phyloP scores from a whole-genome alignment of 2,888 invertebrate genomes.

The Toxonevra muliebris region DNA sequence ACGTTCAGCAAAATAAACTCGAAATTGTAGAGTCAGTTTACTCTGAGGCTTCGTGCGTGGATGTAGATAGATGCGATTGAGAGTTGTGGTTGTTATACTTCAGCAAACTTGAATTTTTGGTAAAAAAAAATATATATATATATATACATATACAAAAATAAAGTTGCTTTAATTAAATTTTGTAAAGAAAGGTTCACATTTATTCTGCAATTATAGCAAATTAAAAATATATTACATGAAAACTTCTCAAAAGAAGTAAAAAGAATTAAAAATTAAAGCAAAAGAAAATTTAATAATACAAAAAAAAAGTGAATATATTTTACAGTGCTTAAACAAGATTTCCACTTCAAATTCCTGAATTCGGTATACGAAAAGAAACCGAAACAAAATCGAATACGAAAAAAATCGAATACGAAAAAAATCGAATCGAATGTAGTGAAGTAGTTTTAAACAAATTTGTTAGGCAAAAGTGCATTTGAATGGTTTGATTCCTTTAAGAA shows the following conservation, averaged over 20 bases:
- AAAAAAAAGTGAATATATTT: not conserved
- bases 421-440: too few relatives aligned
- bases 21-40: constrained; percentile 24
- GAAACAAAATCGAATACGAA: constrained; percentile 1
- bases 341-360: not conserved
- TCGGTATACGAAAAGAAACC: not conserved
- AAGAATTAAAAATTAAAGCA: not conserved
- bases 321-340: not conserved
- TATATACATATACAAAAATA: constrained; percentile 7
- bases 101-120: constrained; percentile 25
- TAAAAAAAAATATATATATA: constrained; percentile 18
- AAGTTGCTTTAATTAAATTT: not conserved
- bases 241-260: not conserved
- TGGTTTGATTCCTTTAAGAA: too few relatives aligned
- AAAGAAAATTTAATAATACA: not conserved
- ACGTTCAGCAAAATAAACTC: too few relatives aligned
- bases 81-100: not conserved
- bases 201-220: constrained; percentile 17
- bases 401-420: not conserved
- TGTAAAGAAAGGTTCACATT: constrained; percentile 13
- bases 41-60: too few relatives aligned
- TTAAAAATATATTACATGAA: not conserved
- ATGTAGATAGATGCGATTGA: not conserved
- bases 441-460: too few relatives aligned
- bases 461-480: too few relatives aligned